Evolutionary conservation across 2,113 vertebrate genomes (phyloP).

Genomic region (Otolemur garnettii): DNA sequence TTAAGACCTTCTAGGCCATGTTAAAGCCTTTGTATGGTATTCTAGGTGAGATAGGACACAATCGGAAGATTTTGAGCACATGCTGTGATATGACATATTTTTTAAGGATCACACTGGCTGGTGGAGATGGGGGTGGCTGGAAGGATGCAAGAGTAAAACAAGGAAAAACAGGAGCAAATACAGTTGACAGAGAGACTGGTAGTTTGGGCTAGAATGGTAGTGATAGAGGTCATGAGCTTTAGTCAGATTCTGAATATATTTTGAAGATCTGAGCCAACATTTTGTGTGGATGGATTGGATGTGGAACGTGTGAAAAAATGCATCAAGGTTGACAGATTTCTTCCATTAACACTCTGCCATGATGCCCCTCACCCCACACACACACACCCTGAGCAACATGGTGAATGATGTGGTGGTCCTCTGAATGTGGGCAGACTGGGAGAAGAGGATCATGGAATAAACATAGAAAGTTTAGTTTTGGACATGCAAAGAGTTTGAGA

Average conservation of each 20-base stretch:
- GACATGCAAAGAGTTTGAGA: not conserved
- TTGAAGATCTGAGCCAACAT: not conserved
- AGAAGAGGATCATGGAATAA: not conserved
- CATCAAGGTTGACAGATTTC: not conserved
- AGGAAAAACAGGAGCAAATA: not conserved
- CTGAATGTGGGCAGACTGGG: not conserved
- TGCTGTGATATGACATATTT: not conserved
- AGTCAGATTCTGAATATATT: conserved; percentile 30
- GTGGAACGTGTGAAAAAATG: not conserved
- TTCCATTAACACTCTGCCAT: not conserved
- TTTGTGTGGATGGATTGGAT: not conserved
- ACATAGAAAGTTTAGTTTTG: not conserved
- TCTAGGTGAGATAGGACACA: not conserved
- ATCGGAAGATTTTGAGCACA: not conserved
- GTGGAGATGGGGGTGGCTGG: not conserved
- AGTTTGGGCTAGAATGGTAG: not conserved
- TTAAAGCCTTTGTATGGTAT: not conserved
- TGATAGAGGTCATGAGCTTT: not conserved
- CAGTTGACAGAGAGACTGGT: not conserved
- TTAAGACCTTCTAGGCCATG: not conserved
- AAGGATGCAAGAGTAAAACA: not conserved
- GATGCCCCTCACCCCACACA: rapidly evolving
- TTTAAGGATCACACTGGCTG: not conserved
- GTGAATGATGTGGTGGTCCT: not conserved
- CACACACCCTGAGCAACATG: not conserved